Conservation (phyloP, 2,888 invertebrate species). For the Apomyelois bistriatella region DNA sequence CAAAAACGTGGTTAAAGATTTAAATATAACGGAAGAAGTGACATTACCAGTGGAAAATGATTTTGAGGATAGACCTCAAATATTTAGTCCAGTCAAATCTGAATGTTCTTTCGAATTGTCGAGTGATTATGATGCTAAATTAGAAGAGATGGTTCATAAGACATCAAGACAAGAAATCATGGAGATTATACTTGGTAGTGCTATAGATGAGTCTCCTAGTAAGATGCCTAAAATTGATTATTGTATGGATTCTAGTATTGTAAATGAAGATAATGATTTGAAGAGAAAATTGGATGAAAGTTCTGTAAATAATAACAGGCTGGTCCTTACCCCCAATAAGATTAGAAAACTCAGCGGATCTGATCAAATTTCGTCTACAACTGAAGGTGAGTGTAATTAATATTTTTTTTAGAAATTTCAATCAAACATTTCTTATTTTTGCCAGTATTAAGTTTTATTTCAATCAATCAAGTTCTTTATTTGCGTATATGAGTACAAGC, state of each 20-base stretch:
- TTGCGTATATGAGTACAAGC: too few relatives aligned
- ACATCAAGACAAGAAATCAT: constrained; percentile 70
- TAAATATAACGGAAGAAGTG: constrained; percentile 53
- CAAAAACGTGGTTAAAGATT: constrained; percentile 51
- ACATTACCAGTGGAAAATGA: constrained; percentile 48
- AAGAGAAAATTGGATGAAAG: constrained; percentile 56
- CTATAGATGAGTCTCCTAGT: constrained; percentile 43
- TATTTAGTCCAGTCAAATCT: constrained; percentile 67
- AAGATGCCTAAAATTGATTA: constrained; percentile 64
- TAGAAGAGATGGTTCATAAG: constrained; percentile 68
- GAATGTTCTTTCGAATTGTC: constrained; percentile 69
- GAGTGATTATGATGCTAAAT: constrained; percentile 65
- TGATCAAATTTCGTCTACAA: constrained; percentile 68
- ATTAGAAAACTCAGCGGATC: constrained; percentile 62
- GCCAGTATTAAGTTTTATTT: too few relatives aligned
- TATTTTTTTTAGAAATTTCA: constrained; percentile 8
- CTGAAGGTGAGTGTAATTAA: constrained; percentile 53
- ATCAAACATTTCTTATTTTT: too few relatives aligned
- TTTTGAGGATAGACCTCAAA: constrained; percentile 22
- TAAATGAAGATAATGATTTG: constrained; percentile 35
- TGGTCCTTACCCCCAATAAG: constrained; percentile 56
- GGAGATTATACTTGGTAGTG: constrained; percentile 73
- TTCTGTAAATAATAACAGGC: constrained; percentile 54
- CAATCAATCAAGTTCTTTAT: too few relatives aligned
- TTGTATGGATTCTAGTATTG: constrained; percentile 53